A percentile compares a stretch with the other conserved stretches of the same genome.
phyloP scores from a whole-genome alignment of 2,888 invertebrate species.

The Lochmaea crataegi region DNA sequence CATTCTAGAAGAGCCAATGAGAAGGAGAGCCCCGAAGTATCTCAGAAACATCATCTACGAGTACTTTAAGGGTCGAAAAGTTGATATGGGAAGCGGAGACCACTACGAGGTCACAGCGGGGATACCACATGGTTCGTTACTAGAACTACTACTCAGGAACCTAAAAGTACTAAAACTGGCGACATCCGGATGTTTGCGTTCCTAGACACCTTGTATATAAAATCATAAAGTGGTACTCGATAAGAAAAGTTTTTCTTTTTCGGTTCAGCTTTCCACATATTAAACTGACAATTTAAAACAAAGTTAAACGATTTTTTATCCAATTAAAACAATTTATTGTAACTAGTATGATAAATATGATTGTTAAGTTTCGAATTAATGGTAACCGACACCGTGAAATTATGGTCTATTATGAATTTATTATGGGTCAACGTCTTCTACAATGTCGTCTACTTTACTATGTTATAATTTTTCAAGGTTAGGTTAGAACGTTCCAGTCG shows the following conservation, averaged over 20 bases:
- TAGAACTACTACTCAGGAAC: too few relatives aligned
- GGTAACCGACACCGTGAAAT: slow-evolving; percentile 1
- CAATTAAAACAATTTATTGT: background rate
- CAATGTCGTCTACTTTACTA: background rate
- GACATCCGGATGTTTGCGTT: too few relatives aligned
- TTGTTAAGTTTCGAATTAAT: slow-evolving; percentile 10
- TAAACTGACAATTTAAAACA: background rate
- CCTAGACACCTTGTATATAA: too few relatives aligned
- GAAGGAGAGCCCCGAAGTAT: too few relatives aligned
- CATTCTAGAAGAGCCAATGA: too few relatives aligned
- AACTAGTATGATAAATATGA: background rate
- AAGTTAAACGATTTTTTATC: background rate
- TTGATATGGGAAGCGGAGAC: too few relatives aligned
- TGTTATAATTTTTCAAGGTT: slow-evolving; percentile 17
- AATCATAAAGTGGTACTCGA: background rate
- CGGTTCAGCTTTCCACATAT: background rate
- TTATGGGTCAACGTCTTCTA: slow-evolving; percentile 7
- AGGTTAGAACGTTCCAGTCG: background rate
- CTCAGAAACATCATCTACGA: too few relatives aligned
- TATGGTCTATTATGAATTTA: slow-evolving; percentile 2
- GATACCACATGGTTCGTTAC: too few relatives aligned
- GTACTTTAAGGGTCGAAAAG: too few relatives aligned
- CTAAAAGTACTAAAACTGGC: too few relatives aligned
- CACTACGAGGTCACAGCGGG: too few relatives aligned
- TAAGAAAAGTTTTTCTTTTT: too few relatives aligned